Evolutionary conservation across 2,797 vertebrate species (phyloP).

Genomic region (Glossophaga mutica): DNA sequence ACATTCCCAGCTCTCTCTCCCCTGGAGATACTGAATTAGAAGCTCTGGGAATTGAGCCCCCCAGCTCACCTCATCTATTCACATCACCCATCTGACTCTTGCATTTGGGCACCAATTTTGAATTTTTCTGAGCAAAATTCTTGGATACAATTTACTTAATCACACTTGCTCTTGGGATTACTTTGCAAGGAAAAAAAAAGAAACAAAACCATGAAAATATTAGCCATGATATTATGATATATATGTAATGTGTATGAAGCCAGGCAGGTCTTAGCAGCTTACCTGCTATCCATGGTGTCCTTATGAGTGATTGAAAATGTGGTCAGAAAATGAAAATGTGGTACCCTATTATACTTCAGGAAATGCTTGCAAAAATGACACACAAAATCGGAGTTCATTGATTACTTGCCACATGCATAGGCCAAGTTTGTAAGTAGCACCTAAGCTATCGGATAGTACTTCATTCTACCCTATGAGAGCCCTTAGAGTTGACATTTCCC

Average conservation of each 20-base stretch:
- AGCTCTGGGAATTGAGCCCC: not conserved
- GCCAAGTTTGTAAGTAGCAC: not conserved
- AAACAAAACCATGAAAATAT: slow-evolving; percentile 26
- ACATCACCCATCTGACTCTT: not conserved
- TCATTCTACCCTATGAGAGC: not conserved
- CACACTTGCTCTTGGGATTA: not conserved
- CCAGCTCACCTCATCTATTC: not conserved
- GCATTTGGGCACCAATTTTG: not conserved
- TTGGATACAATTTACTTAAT: not conserved
- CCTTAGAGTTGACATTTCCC: not conserved
- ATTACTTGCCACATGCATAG: not conserved
- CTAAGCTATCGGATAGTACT: not conserved
- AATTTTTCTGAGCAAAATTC: slow-evolving; percentile 17
- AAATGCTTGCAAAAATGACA: not conserved
- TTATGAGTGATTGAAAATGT: not conserved
- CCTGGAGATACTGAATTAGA: not conserved
- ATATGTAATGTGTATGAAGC: not conserved
- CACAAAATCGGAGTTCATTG: not conserved
- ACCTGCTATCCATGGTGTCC: not conserved
- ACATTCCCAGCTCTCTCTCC: not conserved
- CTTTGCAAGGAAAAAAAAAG: not conserved
- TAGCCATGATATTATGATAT: not conserved
- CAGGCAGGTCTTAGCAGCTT: not conserved
- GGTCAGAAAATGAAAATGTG: not conserved
- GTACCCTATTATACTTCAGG: not conserved